Base-by-base conservation (phyloP, 2,888 invertebrate species). In the Xestia c-nigrum region DNA sequence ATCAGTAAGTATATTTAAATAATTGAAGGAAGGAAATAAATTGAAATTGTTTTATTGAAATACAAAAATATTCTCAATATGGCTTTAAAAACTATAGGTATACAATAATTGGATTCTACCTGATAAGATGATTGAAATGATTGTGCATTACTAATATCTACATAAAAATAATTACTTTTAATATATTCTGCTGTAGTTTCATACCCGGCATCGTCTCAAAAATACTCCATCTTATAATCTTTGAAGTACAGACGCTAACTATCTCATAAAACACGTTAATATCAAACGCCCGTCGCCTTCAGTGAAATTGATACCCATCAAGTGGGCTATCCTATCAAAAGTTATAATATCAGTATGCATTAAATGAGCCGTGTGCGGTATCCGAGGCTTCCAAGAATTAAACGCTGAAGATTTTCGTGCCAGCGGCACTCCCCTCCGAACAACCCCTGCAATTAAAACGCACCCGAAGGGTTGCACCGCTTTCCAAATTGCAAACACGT, bases 391-490 rank as follows among this genome's bases (percentile, higher is more conserved):
- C 81, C 86, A 92, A 91, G 93, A 93, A 93, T 94, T 92, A 91
- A 93, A 91, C 87, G 88, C 88, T 89, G 88, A 92, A 93, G 92
- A 92, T 93, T 93, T 92, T 91, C 91, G 86, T 88, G 88, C 88
- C 83, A 88, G 84, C 87, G 87, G 87, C 89, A 79, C 86, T 88
- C 90, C 92, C 90, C 76, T 64, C 79, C 81, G 80, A 85, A 85
- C 92, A 91, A 93, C 94, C 95, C 95, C 90, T 94, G 95, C 95
- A 96, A 96, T 96, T 96, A 95, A 95, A 95, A 94, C 94, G 95
- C 95, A 95, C 94, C 94, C 94, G 91, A 95, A 96, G 95, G 96
- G 96, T 95, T 96, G 96, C 96, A 96, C 90, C 93, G 93, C 91
- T 93, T 93, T 94, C 92, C 87, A 92, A 94, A 96, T 96, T 96